Evolutionary conservation across 2,888 invertebrate genomes (phyloP).

Genomic region (Machimus rusticus): DNA sequence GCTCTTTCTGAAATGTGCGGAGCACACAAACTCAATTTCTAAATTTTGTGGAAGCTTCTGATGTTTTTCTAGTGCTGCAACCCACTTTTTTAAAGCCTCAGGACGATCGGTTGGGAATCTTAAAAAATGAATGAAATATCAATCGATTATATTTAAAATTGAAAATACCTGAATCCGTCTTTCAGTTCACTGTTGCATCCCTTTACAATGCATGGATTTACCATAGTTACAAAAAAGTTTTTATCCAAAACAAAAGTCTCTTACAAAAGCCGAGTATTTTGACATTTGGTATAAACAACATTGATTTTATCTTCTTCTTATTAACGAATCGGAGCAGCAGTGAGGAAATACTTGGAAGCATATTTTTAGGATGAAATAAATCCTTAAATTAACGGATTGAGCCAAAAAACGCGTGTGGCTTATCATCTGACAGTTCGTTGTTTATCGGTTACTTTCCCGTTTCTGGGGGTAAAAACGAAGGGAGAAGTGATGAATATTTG

Average conservation of each 20-base stretch:
- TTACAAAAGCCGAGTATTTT: not conserved
- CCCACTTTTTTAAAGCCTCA: not conserved
- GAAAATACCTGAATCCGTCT: not conserved
- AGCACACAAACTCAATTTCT: not conserved
- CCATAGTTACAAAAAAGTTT: not conserved
- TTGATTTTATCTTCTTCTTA: not conserved
- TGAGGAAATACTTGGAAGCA: not conserved
- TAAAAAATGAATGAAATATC: not conserved
- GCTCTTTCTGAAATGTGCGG: not conserved
- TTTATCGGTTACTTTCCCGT: not conserved
- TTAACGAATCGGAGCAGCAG: not conserved
- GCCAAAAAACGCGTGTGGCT: not conserved
- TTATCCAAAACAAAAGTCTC: not conserved
- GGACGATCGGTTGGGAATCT: slow-evolving; percentile 9
- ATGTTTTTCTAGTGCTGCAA: not conserved
- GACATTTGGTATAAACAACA: not conserved
- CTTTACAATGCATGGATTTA: not conserved
- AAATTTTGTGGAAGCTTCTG: not conserved
- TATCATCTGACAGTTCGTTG: not conserved
- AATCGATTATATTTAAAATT: too few species aligned
- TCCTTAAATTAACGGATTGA: not conserved
- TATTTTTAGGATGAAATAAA: not conserved
- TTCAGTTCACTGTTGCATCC: not conserved
- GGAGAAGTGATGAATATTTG: not conserved
- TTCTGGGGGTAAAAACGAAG: not conserved